Base-by-base conservation (phyloP, 2,113 vertebrate genomes). In the Cyphomyrus discorhynchus region DNA sequence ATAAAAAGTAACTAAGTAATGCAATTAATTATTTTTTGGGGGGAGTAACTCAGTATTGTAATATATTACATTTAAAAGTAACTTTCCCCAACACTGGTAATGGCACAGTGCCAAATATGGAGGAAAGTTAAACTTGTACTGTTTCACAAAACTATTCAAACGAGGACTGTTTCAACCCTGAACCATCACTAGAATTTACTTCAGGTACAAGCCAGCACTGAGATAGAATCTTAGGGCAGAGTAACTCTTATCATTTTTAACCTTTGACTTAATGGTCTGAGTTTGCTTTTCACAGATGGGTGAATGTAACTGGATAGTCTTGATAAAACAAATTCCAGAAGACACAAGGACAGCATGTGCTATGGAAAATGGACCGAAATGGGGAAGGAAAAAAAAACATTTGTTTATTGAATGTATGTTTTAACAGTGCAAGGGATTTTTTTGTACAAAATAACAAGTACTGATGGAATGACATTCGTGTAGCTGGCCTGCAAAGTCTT, bases 331-430 rank as follows among this genome's bases (percentile, higher is more conserved):
- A 47, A 84, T 47, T n/a, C 19, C 39, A 47, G 42, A 84, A n/a
- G 35, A 13, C 24, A 45, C 1, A 0, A 87, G 13, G 85, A 84
- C 24, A 31, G 27, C 24, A 1, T 53, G 85, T 19, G 50, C 85
- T 53, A 52, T n/a, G 50, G 49, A 50, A 53, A 53, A 50, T 52
- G 84, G n/a, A 52, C 24, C 62, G 27, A 31, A 70, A 70, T 31
- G 74, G 15, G 17, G 27, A 53, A 53, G 53, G 21, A 86, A 31
- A 24, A 9, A 39, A 7, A 47, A 47, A 1, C 84, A 86, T 46
- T 85, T 47, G 24, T 35, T 53, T 87, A 35, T 52, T 31, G 50
- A 53, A 87, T 87, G 85, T 53, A 53, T 86, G 49, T 87, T 87
- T 35, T 53, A 49, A 31, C 47, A 87, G n/a, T 35, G 49, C 15